Conservation (phyloP, 2,797 vertebrate species). For the Scyliorhinus canicula region DNA sequence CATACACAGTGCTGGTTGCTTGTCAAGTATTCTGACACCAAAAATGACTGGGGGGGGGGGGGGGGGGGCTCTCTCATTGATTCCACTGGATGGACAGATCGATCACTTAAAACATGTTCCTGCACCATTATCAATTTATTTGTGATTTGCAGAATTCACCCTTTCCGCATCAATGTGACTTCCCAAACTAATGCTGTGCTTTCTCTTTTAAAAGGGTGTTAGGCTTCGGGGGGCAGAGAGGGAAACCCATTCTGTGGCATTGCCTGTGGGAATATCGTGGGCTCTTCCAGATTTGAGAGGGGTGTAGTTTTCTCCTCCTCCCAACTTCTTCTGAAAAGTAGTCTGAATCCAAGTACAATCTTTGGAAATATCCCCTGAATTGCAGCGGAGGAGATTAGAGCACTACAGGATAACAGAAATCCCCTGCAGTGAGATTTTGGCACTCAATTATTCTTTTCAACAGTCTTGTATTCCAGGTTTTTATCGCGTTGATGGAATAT, state of each 20-base stretch:
- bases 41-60: not conserved
- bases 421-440: not conserved
- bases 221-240: not conserved
- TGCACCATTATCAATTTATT: not conserved
- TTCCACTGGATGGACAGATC: no score
- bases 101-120: not conserved
- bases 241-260: not conserved
- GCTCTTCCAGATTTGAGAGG: not conserved
- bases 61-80: not conserved
- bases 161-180: not conserved
- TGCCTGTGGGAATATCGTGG: not conserved
- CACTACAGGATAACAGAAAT: not conserved
- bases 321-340: not conserved
- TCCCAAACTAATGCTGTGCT: not conserved
- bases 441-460: slow-evolving; percentile 39
- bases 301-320: not conserved
- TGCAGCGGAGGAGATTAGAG: not conserved
- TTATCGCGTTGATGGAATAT: slow-evolving; percentile 78
- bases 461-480: slow-evolving; percentile 78
- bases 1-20: not conserved
- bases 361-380: not conserved
- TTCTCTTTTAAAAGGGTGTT: not conserved
- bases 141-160: no score
- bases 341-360: not conserved
- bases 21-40: not conserved